Evolutionary conservation across 2,113 vertebrate species (phyloP).

Genomic region (Leucopternis melanops): DNA sequence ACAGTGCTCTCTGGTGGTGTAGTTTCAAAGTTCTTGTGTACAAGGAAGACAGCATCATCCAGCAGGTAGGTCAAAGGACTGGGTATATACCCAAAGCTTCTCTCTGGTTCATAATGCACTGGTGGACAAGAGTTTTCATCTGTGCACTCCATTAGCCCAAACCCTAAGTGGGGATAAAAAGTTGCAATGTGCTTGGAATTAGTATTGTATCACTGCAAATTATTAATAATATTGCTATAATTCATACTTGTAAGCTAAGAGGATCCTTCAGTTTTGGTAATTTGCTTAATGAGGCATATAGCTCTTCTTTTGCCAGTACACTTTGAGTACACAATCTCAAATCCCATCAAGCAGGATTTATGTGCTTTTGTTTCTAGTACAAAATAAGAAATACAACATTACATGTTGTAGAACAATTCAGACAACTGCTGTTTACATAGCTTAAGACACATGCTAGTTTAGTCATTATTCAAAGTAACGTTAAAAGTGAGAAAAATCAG

Average conservation of each 20-base stretch:
- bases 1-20: constrained; percentile 3
- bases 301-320: background rate
- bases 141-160: background rate
- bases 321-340: background rate
- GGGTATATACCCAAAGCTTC: background rate
- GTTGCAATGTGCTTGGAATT: background rate
- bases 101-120: background rate
- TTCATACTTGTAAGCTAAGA: background rate
- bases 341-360: constrained; percentile 7
- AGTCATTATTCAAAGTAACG: background rate
- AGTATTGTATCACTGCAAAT: background rate
- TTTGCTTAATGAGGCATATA: background rate
- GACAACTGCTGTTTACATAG: background rate
- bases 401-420: constrained; percentile 18
- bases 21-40: background rate
- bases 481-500: background rate
- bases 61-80: background rate
- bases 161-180: background rate
- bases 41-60: background rate
- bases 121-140: background rate
- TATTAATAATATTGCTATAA: background rate
- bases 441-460: background rate
- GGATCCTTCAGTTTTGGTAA: background rate
- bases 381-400: background rate
- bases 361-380: background rate